These are phyloP conservation scores for Andrena minutula DNA, from an alignment of 2,888 invertebrate genomes.

Conservation along the genomic window DNA sequence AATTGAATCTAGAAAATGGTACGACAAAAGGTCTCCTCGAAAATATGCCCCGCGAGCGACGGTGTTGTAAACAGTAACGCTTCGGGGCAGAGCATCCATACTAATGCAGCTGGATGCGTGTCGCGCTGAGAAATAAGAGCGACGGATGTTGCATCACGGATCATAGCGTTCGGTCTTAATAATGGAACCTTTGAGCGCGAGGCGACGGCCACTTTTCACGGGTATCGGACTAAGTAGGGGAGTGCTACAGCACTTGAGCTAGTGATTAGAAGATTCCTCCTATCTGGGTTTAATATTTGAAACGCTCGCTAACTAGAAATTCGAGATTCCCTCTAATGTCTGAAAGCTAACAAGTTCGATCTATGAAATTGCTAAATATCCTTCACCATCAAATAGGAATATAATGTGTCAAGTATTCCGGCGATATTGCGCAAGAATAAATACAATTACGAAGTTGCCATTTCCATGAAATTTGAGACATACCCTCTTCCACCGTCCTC, in stretches of 20 bases:
- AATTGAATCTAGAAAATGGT: constrained; percentile 73
- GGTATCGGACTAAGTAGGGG: too few species aligned
- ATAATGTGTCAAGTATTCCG: too few species aligned
- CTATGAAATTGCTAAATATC: neutral
- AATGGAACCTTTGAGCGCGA: neutral
- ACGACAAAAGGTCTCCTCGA: constrained; percentile 52
- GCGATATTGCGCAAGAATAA: neutral
- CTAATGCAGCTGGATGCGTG: constrained; percentile 13
- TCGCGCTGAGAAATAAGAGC: neutral
- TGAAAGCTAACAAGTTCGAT: neutral
- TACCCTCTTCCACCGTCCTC: constrained; percentile 1
- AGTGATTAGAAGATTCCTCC: too few species aligned
- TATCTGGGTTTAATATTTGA: too few species aligned
- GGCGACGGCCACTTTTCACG: too few species aligned
- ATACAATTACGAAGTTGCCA: constrained; percentile 9
- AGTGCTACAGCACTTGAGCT: too few species aligned
- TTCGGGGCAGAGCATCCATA: constrained; percentile 24
- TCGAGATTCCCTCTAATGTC: neutral
- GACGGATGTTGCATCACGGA: neutral
- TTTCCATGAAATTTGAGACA: constrained; percentile 31
- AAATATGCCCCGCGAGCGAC: constrained; percentile 36
- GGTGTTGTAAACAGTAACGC: constrained; percentile 37
- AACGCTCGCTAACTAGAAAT: too few species aligned
- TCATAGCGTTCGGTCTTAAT: neutral
- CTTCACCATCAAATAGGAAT: too few species aligned